Evolutionary conservation across 2,888 invertebrate species (phyloP), one percentile per base, ranked within the genome.

Genomic region (Sphaerophoria taeniata): DNA sequence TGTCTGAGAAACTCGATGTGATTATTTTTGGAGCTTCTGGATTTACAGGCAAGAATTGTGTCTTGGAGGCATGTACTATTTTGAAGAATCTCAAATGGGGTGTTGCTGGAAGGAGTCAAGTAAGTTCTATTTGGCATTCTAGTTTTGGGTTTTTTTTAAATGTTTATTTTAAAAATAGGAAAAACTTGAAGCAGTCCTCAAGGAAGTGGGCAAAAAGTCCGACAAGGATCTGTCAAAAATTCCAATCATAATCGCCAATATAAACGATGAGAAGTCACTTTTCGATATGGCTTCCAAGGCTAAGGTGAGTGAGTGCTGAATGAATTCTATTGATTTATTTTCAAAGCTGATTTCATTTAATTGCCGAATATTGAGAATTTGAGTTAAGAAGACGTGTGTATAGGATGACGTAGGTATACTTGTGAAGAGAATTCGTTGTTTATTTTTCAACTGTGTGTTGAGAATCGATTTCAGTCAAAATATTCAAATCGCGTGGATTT

Each of bases 1-100:
- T 91, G 91, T 78, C 89, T 61, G 91, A 91, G 51, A 89, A 90
- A 69, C 87, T 96, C 56, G 98, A 98, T 92, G 90, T 98, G 5
- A 94, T 99, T 6, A 95, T 99, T 89, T 98, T 98, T 91, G 99
- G 99, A 33, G 99, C 98, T 0, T 96, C 97, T 0, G 99, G 99
- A 34, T 98, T 92, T 71, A 98, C 99, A 0, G 99, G 99, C 1
- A 95, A 96, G 91, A 95, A 95, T 91, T 95, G 96, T 0, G 96
- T 97, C 0, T 93, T 94, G 87, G 95, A 96, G 89, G 91, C 95
- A 51, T 92, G 93, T 1, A 91, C 92, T 12, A 90, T 94, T 2
- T 89, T 92, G 65, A 92, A 93, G 3, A 92, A 92, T 9, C 90
- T 98, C 24, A 95, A 94, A 53, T 99, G 98, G 97, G 99, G 97